Percentiles rank a stretch among this genome's conserved stretches.
Conservation (phyloP, 2,888 invertebrate species). For the Euzophera pinguis region DNA sequence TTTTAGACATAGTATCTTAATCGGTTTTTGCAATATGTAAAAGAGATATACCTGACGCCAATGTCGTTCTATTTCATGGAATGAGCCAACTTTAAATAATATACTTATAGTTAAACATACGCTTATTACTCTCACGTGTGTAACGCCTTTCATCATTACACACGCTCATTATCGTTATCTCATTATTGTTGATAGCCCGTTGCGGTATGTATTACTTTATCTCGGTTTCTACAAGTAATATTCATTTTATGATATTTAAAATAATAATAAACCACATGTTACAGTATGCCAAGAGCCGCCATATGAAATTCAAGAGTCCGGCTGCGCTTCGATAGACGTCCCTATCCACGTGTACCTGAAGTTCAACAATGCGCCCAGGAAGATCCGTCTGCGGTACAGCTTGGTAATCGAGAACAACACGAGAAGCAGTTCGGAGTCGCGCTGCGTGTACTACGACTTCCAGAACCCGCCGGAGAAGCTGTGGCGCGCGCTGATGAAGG, state of each 20-base stretch:
- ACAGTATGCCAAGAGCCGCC: conserved; percentile 74
- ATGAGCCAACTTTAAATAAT: not conserved
- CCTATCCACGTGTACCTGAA: conserved; percentile 74
- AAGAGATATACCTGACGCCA: not conserved
- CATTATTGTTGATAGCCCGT: conserved; percentile 43
- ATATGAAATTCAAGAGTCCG: conserved; percentile 75
- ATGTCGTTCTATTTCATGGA: not conserved
- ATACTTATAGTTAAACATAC: not conserved
- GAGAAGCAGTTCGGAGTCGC: conserved; percentile 56
- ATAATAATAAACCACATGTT: conserved; percentile 35
- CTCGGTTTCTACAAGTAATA: conserved; percentile 23
- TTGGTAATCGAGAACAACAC: conserved; percentile 64
- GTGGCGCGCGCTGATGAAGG: conserved; percentile 59
- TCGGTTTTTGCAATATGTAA: too few species aligned
- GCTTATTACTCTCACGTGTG: conserved; percentile 3
- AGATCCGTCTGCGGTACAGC: conserved; percentile 64
- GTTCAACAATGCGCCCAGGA: conserved; percentile 62
- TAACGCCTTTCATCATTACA: conserved; percentile 32
- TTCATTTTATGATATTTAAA: conserved; percentile 19
- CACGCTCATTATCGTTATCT: conserved; percentile 54
- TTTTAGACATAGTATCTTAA: too few species aligned
- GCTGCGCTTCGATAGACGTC: conserved; percentile 67
- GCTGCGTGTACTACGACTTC: conserved; percentile 67
- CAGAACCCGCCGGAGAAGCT: conserved; percentile 61
- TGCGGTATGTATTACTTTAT: conserved; percentile 34